Evolutionary conservation across 1,140 invertebrate genomes (phyloP).

Genomic region (Ostrea edulis): DNA sequence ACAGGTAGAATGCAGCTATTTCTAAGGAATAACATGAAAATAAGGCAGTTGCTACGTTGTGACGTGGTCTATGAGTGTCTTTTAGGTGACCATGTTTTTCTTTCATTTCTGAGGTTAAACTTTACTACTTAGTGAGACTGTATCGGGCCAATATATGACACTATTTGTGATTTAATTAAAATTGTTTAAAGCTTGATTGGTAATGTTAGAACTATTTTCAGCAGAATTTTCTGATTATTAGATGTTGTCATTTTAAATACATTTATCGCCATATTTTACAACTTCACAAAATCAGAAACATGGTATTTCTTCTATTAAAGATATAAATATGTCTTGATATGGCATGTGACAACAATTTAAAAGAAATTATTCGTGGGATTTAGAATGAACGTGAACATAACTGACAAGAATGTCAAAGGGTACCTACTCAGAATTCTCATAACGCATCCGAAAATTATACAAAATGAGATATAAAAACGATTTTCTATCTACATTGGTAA

Average conservation of each 20-base stretch:
- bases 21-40: too few relatives aligned
- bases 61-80: too few relatives aligned
- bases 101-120: too few relatives aligned
- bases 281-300: not conserved
- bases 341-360: not conserved
- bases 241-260: conserved; percentile 19
- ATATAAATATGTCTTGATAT: conserved; percentile 28
- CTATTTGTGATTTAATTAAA: too few relatives aligned
- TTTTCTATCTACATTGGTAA: not conserved
- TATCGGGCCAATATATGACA: too few relatives aligned
- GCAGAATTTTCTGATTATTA: not conserved
- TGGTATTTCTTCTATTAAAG: conserved; percentile 12
- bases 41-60: too few relatives aligned
- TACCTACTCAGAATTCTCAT: not conserved
- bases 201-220: not conserved
- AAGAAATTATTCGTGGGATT: not conserved
- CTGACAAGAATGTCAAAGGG: not conserved
- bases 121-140: too few relatives aligned
- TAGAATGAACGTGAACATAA: not conserved
- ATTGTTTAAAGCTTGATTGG: not conserved
- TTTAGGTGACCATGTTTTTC: too few relatives aligned
- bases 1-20: too few relatives aligned
- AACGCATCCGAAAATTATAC: not conserved
- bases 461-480: not conserved
- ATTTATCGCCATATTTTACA: conserved; percentile 30